phyloP scores from a whole-genome alignment of 2,888 invertebrate species.

The Campoplex nolae region DNA sequence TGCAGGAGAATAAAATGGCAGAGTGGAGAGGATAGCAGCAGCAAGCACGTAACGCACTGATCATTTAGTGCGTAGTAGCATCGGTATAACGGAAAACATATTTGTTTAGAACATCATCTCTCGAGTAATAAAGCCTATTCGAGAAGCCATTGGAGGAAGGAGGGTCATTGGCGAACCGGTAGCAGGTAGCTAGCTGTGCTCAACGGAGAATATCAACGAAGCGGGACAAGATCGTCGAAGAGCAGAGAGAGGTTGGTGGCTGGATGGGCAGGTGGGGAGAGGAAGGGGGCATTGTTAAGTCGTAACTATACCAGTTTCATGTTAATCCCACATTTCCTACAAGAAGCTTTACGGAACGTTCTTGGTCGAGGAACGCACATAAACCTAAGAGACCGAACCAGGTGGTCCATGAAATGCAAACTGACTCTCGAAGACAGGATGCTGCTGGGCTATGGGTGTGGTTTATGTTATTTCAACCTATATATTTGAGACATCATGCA shows the following conservation, averaged over 20 bases:
- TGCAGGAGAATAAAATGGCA: neutral
- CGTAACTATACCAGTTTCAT: slow-evolving; percentile 23
- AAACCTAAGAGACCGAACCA: slow-evolving; percentile 10
- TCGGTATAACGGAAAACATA: neutral
- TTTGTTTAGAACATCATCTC: neutral
- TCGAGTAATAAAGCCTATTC: slow-evolving; percentile 25
- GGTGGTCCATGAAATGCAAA: slow-evolving; percentile 13
- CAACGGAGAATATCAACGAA: neutral
- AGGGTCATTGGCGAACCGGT: neutral
- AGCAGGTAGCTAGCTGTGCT: slow-evolving; percentile 9
- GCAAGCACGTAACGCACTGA: no score
- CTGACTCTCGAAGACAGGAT: neutral
- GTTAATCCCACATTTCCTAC: slow-evolving; percentile 47
- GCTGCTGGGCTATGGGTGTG: neutral
- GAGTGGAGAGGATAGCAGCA: neutral
- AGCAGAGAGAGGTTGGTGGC: neutral
- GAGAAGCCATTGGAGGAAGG: neutral
- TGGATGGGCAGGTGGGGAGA: neutral
- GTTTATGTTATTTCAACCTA: neutral
- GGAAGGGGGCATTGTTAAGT: neutral
- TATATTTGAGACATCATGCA: neutral
- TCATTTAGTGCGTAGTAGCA: neutral
- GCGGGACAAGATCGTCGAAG: neutral
- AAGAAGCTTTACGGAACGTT: slow-evolving; percentile 13
- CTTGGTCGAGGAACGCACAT: slow-evolving; percentile 9